These are phyloP conservation scores for Callorhinus ursinus DNA, from an alignment of 2,113 vertebrate species.

Conservation along the genomic window DNA sequence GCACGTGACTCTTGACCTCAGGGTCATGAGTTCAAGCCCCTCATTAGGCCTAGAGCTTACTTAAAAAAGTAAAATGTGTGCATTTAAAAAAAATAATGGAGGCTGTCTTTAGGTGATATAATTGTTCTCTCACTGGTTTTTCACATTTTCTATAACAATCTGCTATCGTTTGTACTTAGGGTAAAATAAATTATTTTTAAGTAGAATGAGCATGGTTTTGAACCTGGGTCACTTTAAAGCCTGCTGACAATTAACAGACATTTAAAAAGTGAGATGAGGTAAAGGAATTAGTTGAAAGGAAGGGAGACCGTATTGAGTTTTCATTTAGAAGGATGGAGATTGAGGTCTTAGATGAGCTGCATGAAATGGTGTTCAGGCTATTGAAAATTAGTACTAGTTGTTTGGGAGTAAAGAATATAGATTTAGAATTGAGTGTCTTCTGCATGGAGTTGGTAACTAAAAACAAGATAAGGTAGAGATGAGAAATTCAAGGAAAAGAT, in stretches of 20 bases:
- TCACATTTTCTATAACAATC: not conserved
- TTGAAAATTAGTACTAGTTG: constrained; percentile 19
- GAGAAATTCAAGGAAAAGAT: not conserved
- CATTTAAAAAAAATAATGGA: not conserved
- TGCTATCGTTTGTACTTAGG: not conserved
- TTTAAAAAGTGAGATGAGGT: not conserved
- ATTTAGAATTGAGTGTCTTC: constrained; percentile 27
- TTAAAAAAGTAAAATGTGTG: not conserved
- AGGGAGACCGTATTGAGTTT: not conserved
- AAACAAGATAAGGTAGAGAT: constrained; percentile 12
- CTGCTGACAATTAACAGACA: not conserved
- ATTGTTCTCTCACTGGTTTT: constrained; percentile 44
- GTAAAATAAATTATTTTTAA: constrained; percentile 54
- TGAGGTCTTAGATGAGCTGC: not conserved
- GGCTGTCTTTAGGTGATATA: not conserved
- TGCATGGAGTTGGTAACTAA: not conserved
- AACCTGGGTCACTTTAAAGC: not conserved
- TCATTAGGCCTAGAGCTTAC: not conserved
- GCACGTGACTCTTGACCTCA: not conserved
- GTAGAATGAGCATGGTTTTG: constrained; percentile 44
- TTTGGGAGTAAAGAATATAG: not conserved
- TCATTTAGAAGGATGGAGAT: constrained; percentile 26
- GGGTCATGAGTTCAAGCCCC: not conserved
- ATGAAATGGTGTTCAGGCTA: not conserved
- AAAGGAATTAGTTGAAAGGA: not conserved